phyloP scores from a whole-genome alignment of 2,888 invertebrate species.

The Nasonia oneida region DNA sequence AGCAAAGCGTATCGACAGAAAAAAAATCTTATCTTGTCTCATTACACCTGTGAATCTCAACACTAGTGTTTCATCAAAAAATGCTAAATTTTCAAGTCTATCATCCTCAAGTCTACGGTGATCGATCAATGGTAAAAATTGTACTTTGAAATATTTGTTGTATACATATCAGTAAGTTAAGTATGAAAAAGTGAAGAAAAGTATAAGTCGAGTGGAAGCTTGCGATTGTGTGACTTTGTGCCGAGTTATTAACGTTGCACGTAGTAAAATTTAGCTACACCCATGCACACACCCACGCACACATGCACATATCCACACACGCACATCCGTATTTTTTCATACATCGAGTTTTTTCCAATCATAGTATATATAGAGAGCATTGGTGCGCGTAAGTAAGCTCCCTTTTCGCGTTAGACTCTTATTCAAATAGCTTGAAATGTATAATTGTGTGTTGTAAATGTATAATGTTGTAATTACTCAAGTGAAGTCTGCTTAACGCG shows the following conservation, averaged over 20 bases:
- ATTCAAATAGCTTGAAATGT: slow-evolving; percentile 37
- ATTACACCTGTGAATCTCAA: slow-evolving; percentile 51
- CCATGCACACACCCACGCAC: no score
- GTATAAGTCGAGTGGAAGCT: slow-evolving; percentile 48
- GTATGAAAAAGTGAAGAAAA: slow-evolving; percentile 24
- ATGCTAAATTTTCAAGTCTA: slow-evolving; percentile 48
- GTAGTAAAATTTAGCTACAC: background rate
- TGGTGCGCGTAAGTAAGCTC: background rate
- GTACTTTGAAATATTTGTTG: slow-evolving; percentile 16
- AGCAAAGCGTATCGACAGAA: slow-evolving; percentile 29
- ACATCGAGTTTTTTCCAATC: background rate
- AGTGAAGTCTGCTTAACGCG: slow-evolving; percentile 59
- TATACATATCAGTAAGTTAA: background rate
- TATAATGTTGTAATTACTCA: background rate
- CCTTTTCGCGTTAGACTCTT: slow-evolving; percentile 31
- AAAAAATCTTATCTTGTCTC: slow-evolving; percentile 51
- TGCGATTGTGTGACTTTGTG: slow-evolving; percentile 38
- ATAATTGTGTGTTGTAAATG: background rate
- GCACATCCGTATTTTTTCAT: background rate
- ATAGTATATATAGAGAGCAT: background rate
- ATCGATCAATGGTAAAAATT: slow-evolving; percentile 24
- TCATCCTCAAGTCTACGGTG: slow-evolving; percentile 32
- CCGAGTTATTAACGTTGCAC: slow-evolving; percentile 19
- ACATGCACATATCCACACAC: no score
- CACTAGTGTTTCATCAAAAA: slow-evolving; percentile 38